Conservation (phyloP, 2,888 invertebrate genomes). For the Anoplius nigerrimus region DNA sequence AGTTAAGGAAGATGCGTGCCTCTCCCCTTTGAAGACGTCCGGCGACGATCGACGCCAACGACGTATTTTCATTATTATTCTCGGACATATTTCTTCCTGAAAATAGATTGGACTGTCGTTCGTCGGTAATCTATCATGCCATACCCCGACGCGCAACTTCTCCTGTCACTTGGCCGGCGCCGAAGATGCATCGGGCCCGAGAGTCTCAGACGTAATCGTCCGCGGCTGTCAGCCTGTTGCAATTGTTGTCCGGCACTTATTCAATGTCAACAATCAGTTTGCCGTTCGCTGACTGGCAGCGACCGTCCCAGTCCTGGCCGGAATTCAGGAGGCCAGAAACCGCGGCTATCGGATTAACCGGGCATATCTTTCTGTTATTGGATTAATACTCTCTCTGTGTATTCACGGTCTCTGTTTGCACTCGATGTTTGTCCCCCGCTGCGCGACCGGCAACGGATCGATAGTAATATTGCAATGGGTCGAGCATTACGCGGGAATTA, state of each 20-base stretch:
- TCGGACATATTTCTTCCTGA: slow-evolving; percentile 1
- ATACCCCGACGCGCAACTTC: no score
- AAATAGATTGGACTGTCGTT: slow-evolving; percentile 4
- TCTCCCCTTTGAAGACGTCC: no score
- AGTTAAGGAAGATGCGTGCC: no score
- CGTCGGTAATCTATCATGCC: background rate
- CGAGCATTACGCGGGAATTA: no score
- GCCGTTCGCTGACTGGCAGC: no score
- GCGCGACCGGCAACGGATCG: background rate
- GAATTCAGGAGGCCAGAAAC: background rate
- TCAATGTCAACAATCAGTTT: no score
- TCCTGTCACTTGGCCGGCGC: background rate
- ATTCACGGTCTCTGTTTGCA: slow-evolving; percentile 4
- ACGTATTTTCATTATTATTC: no score
- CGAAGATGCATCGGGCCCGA: background rate
- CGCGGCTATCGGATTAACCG: slow-evolving; percentile 1
- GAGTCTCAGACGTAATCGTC: no score
- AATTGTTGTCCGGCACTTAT: no score
- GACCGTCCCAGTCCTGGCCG: no score
- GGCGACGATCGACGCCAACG: no score
- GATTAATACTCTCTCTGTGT: slow-evolving; percentile 1
- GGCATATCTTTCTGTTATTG: slow-evolving; percentile 3
- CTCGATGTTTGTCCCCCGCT: background rate
- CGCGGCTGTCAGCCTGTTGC: no score
- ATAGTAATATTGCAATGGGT: background rate